Evolutionary conservation across 2,113 vertebrate genomes (phyloP).

Genomic region (Porphyrio hochstetteri): DNA sequence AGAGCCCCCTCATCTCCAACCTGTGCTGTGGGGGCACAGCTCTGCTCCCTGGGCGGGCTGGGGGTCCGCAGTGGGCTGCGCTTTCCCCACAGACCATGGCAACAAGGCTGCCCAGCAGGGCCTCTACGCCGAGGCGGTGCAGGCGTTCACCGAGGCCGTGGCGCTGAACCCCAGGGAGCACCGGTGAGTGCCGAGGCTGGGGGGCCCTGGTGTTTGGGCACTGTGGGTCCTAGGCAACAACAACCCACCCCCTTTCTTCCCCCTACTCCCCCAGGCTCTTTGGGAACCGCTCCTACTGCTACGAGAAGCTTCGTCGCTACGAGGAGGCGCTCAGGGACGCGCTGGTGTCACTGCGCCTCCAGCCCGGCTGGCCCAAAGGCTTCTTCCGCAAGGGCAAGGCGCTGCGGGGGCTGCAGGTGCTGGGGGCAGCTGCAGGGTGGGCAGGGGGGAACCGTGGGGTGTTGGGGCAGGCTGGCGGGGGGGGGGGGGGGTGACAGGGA

Average conservation of each 20-base stretch:
- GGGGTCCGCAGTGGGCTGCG: accelerated
- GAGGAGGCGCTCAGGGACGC: conserved; percentile 81
- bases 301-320: conserved; percentile 77
- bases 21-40: accelerated
- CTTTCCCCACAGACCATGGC: conserved; percentile 69
- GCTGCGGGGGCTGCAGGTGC: conserved; percentile 84
- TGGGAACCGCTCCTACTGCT: conserved; percentile 88
- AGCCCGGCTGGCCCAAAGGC: conserved; percentile 83
- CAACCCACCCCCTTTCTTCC: not conserved
- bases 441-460: not conserved
- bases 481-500: no score
- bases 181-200: conserved; percentile 49
- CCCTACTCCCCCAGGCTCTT: conserved; percentile 75
- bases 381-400: conserved; percentile 87
- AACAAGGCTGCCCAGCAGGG: conserved; percentile 74
- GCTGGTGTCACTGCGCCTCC: conserved; percentile 72
- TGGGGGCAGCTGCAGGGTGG: not conserved
- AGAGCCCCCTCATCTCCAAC: not conserved
- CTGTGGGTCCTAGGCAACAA: accelerated
- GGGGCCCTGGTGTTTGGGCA: accelerated
- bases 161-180: conserved; percentile 83
- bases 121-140: conserved; percentile 70
- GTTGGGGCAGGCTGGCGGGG: no score
- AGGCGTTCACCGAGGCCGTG: conserved; percentile 81
- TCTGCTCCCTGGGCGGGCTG: not conserved